Conservation (phyloP, 1,140 invertebrate species). For the Drosophila sechellia region DNA sequence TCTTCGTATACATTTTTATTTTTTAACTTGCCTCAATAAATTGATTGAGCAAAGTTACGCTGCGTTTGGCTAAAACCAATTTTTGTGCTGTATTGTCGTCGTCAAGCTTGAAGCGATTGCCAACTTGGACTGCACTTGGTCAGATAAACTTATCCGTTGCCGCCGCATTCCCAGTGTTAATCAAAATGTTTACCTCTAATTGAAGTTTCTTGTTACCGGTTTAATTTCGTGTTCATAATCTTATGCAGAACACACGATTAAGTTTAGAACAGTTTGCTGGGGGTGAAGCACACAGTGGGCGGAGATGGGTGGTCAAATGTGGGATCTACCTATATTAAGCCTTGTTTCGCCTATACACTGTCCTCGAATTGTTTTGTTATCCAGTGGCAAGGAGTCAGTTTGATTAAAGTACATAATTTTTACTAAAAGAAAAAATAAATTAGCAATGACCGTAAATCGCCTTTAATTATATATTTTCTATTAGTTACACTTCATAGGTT, state of each 20-base stretch:
- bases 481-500: too few relatives aligned
- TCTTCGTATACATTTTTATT: constrained; percentile 12
- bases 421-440: too few relatives aligned
- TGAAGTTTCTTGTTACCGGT: constrained; percentile 68
- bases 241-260: constrained; percentile 48
- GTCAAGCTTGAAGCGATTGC: constrained; percentile 37
- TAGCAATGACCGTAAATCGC: too few relatives aligned
- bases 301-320: not conserved
- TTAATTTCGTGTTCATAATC: constrained; percentile 67
- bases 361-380: not conserved
- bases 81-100: constrained; percentile 45
- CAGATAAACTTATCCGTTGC: constrained; percentile 36
- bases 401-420: not conserved
- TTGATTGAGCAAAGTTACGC: constrained; percentile 55
- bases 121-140: constrained; percentile 41
- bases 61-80: constrained; percentile 51
- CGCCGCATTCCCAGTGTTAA: constrained; percentile 11
- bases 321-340: not conserved
- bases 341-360: constrained; percentile 6
- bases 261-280: constrained; percentile 7
- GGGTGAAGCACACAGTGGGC: not conserved
- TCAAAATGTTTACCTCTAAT: constrained; percentile 68
- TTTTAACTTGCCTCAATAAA: constrained; percentile 49
- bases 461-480: too few relatives aligned
- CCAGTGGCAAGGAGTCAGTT: too few relatives aligned